Conservation (phyloP, 2,797 vertebrate species). For the Coilia nasus region DNA sequence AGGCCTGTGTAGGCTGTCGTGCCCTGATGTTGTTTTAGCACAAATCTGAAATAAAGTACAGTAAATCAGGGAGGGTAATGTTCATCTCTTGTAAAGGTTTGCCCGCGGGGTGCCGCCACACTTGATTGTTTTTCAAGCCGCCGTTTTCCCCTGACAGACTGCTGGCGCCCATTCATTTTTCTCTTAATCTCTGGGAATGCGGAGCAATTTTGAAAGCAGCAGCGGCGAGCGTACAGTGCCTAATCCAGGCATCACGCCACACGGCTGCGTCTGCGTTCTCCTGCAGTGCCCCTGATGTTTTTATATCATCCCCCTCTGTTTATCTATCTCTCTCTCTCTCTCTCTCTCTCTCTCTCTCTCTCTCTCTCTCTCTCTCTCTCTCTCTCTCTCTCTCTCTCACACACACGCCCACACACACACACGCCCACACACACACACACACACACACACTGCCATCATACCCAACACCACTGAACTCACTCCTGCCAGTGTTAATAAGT, state of each 20-base stretch:
- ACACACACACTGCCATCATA: not conserved
- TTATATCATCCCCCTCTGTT: conserved; percentile 41
- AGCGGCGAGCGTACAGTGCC: conserved; percentile 61
- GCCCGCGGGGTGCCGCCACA: conserved; percentile 21
- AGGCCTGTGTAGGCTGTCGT: not conserved
- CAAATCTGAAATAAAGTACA: conserved; percentile 13
- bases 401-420: not conserved
- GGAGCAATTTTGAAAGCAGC: conserved; percentile 74
- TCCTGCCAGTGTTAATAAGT: not conserved
- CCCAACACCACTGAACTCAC: not conserved
- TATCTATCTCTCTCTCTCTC: conserved; percentile 37
- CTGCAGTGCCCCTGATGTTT: conserved; percentile 25
- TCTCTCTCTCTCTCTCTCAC: not conserved
- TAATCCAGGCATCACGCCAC: conserved; percentile 76
- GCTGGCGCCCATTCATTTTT: conserved; percentile 60
- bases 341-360: conserved; percentile 38
- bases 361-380: conserved; percentile 34
- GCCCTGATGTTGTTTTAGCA: not conserved
- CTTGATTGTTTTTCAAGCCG: conserved; percentile 52
- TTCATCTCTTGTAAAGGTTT: not conserved
- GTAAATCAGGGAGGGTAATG: conserved; percentile 6
- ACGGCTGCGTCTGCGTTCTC: conserved; percentile 41
- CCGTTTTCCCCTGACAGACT: conserved; percentile 40
- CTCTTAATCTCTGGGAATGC: conserved; percentile 78
- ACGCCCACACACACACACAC: not conserved